Conservation (phyloP, 2,113 vertebrate genomes). For the Brachyhypopomus gauderio region DNA sequence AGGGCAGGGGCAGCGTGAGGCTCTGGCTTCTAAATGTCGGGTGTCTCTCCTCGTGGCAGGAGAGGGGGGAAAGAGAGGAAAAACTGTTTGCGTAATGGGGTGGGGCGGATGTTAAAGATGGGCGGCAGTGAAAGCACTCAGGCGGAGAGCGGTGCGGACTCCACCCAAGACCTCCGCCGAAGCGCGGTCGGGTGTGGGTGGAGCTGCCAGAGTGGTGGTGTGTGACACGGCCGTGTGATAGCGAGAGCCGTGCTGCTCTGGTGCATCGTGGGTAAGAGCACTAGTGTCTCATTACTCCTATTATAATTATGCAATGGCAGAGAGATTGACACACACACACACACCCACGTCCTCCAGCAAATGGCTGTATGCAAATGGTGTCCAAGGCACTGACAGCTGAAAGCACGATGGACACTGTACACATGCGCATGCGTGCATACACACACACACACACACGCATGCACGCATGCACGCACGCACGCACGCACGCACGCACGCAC, state of each 20-base stretch:
- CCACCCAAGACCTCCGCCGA: conserved; percentile 56
- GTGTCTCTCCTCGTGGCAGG: conserved; percentile 51
- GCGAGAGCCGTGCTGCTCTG: not conserved
- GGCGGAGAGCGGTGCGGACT: conserved; percentile 59
- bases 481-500: conserved; percentile 8
- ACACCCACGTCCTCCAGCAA: not conserved
- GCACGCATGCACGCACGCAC: conserved; percentile 5
- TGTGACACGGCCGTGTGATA: conserved; percentile 25
- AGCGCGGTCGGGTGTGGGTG: conserved; percentile 62
- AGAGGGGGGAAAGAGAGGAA: conserved; percentile 60
- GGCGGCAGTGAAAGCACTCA: conserved; percentile 62
- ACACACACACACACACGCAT: not conserved
- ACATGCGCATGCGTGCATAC: not conserved
- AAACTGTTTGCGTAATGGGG: conserved; percentile 68
- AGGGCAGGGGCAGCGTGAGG: conserved; percentile 62
- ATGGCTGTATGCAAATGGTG: not conserved
- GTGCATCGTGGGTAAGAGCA: conserved; percentile 2
- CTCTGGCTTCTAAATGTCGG: conserved; percentile 58
- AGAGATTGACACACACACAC: not conserved
- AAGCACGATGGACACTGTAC: conserved; percentile 27
- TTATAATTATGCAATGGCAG: conserved; percentile 26
- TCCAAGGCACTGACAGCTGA: conserved; percentile 6
- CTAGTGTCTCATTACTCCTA: not conserved
- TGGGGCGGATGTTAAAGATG: conserved; percentile 69
- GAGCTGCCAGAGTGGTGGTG: conserved; percentile 55